Evolutionary conservation across 64 coral and sea anemone genomes (phyloP).

Genomic region (Montipora sp.): DNA sequence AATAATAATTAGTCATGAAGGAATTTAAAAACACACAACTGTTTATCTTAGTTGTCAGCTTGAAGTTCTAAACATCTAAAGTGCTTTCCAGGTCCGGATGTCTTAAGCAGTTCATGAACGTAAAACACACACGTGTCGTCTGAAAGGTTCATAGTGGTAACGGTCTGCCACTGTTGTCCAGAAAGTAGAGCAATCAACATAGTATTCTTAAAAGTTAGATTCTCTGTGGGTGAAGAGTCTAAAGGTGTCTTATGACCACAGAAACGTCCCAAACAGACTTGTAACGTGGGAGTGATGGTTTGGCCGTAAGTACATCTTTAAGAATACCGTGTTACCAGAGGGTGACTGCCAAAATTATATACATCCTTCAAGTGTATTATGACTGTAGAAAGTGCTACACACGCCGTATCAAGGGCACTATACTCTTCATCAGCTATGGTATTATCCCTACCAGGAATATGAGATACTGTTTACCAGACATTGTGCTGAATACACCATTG

Average conservation of each 20-base stretch:
- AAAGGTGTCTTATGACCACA: slow-evolving; percentile 15
- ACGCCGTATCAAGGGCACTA: background rate
- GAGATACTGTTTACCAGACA: slow-evolving; percentile 35
- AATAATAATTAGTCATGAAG: slow-evolving; percentile 26
- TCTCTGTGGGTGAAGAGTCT: background rate
- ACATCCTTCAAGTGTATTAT: background rate
- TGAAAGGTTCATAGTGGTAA: background rate
- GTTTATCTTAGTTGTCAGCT: background rate
- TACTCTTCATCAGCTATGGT: slow-evolving; percentile 28
- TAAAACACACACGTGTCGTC: background rate
- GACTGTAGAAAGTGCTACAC: background rate
- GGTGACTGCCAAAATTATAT: slow-evolving; percentile 39
- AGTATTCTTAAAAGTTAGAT: too few species aligned
- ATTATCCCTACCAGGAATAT: slow-evolving; percentile 69
- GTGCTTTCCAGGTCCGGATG: background rate
- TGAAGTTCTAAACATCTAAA: background rate
- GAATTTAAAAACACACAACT: slow-evolving; percentile 5
- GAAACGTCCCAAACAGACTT: slow-evolving; percentile 19
- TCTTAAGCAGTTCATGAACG: background rate
- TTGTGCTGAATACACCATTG: slow-evolving; percentile 44
- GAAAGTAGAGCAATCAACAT: background rate
- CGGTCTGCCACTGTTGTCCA: slow-evolving; percentile 18
- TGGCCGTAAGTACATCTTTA: slow-evolving; percentile 19
- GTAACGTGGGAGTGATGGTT: slow-evolving; percentile 37
- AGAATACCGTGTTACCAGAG: slow-evolving; percentile 36